Percentiles rank a stretch among this genome's conserved stretches.
phyloP scores from a whole-genome alignment of 1,140 invertebrate genomes.

The Bombus impatiens region DNA sequence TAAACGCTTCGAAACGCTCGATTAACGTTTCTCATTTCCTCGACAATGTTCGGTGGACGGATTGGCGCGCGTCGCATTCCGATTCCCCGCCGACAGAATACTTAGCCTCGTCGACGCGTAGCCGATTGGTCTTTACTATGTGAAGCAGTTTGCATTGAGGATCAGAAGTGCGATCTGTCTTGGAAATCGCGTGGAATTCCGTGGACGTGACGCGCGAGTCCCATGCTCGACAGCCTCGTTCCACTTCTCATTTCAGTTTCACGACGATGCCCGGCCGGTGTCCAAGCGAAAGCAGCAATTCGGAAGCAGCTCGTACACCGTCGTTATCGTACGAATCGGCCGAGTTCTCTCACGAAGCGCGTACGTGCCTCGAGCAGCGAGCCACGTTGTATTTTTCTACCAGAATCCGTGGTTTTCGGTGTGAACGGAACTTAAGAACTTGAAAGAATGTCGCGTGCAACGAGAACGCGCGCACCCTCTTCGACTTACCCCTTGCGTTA shows the following conservation, averaged over 20 bases:
- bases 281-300: conserved; percentile 60
- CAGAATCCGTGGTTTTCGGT: conserved; percentile 48
- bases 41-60: conserved; percentile 9
- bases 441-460: background rate
- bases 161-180: conserved; percentile 22
- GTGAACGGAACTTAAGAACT: conserved; percentile 31
- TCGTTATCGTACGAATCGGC: conserved; percentile 67
- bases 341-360: conserved; percentile 68
- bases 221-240: conserved; percentile 33
- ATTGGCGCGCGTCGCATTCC: conserved; percentile 21
- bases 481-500: background rate
- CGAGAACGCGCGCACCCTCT: background rate
- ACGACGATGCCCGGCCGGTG: conserved; percentile 37
- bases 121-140: conserved; percentile 12
- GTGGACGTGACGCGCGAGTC: conserved; percentile 46
- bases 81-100: conserved; percentile 1
- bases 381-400: conserved; percentile 1
- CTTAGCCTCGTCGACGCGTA: background rate
- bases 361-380: conserved; percentile 52
- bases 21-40: conserved; percentile 38
- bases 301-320: conserved; percentile 59
- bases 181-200: conserved; percentile 45
- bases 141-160: conserved; percentile 18
- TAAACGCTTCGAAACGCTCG: background rate
- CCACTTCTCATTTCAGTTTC: conserved; percentile 39